phyloP scores from a whole-genome alignment of 2,888 invertebrate species.

The Rhamnusium bicolor region DNA sequence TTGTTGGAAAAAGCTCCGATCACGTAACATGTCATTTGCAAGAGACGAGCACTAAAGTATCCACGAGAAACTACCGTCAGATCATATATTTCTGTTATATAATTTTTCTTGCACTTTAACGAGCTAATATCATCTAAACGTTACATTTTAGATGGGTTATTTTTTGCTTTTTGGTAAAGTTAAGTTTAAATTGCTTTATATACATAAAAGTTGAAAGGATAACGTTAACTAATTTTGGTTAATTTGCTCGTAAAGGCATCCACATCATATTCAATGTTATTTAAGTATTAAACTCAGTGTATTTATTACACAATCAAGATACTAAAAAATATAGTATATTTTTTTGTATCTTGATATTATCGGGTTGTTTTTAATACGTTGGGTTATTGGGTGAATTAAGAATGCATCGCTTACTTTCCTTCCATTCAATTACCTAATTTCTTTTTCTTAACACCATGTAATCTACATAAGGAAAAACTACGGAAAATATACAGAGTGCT shows the following conservation, averaged over 20 bases:
- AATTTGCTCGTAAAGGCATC: background rate
- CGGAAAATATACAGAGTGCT: too few species aligned
- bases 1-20: background rate
- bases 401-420: too few species aligned
- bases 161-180: background rate
- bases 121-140: background rate
- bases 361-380: too few species aligned
- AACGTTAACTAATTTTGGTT: background rate
- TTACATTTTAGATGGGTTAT: background rate
- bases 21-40: slow-evolving; percentile 20
- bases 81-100: background rate
- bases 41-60: background rate
- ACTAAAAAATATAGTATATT: too few species aligned
- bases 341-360: too few species aligned
- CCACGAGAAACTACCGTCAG: slow-evolving; percentile 5
- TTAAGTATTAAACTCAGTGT: too few species aligned
- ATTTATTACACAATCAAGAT: too few species aligned
- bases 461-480: too few species aligned
- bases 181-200: background rate
- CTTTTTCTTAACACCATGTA: too few species aligned
- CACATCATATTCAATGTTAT: too few species aligned
- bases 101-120: background rate
- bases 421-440: too few species aligned
- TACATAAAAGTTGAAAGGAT: background rate
- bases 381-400: too few species aligned